Conservation (phyloP, 2,797 vertebrate species). For the Helarctos malayanus region DNA sequence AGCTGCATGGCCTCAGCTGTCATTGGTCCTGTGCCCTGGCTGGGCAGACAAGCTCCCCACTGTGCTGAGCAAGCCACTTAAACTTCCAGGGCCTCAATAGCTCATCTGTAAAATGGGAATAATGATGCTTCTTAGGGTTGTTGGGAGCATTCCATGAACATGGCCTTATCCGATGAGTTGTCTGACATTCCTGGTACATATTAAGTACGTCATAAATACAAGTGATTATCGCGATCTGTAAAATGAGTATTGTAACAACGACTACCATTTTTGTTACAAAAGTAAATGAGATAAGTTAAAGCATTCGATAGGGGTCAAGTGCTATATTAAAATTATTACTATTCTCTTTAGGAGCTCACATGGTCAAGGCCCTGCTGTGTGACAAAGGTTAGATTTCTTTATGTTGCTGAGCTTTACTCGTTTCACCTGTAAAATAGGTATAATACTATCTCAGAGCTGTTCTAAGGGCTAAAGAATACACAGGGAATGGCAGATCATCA, state of each 20-base stretch:
- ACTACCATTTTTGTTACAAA: not conserved
- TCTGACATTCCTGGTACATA: not conserved
- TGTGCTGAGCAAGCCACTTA: not conserved
- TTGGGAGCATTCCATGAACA: not conserved
- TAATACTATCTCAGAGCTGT: not conserved
- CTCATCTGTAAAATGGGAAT: not conserved
- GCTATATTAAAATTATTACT: not conserved
- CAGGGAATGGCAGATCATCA: not conserved
- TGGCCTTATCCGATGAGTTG: not conserved
- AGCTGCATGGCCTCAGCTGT: not conserved
- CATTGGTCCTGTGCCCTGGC: not conserved
- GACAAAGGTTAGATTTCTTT: not conserved
- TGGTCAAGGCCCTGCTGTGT: not conserved
- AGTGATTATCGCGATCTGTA: not conserved
- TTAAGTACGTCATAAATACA: not conserved
- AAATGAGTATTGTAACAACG: conserved; percentile 16
- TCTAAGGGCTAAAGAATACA: not conserved
- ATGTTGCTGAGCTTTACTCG: not conserved
- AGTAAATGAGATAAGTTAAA: conserved; percentile 37
- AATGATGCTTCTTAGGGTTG: not conserved
- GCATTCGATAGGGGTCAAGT: not conserved
- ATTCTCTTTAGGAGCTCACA: not conserved
- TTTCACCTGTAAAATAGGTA: not conserved
- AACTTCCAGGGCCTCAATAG: not conserved
- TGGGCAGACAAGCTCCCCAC: not conserved